phyloP scores from a whole-genome alignment of 2,113 vertebrate species.

The Nannospalax galili region DNA sequence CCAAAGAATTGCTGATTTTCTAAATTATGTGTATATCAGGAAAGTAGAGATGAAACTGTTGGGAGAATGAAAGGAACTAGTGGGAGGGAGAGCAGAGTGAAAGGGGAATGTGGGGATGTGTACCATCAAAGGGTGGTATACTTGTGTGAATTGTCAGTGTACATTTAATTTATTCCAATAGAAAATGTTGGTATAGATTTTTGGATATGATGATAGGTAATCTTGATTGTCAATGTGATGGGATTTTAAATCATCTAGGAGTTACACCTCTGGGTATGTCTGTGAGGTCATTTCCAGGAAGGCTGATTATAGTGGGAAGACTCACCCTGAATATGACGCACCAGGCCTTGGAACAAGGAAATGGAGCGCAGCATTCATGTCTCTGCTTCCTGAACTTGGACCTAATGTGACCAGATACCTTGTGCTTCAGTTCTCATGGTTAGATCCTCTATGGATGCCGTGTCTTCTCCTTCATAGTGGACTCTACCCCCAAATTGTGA shows the following conservation, averaged over 20 bases:
- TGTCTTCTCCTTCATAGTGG: too few species aligned
- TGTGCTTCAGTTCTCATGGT: accelerated
- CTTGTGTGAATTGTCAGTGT: too few species aligned
- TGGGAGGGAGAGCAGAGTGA: too few species aligned
- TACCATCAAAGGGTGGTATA: not conserved
- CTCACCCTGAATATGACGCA: not conserved
- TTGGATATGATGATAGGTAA: not conserved
- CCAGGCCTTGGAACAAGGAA: too few species aligned
- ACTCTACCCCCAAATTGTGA: too few species aligned
- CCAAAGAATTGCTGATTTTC: not conserved
- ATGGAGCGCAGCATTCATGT: too few species aligned
- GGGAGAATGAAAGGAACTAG: not conserved
- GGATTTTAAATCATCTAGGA: not conserved
- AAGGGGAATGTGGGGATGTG: not conserved
- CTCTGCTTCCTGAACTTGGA: not conserved
- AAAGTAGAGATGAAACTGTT: not conserved
- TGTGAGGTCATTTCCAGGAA: not conserved
- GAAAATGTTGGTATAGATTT: not conserved
- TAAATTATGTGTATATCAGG: not conserved
- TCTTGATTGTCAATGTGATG: not conserved
- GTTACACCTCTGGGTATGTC: not conserved
- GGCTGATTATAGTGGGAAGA: not conserved
- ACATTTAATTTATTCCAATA: not conserved
- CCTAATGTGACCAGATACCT: not conserved
- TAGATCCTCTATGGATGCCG: too few species aligned